Evolutionary conservation across 1,140 invertebrate genomes (phyloP).

Genomic region (Aphelenchoides besseyi): DNA sequence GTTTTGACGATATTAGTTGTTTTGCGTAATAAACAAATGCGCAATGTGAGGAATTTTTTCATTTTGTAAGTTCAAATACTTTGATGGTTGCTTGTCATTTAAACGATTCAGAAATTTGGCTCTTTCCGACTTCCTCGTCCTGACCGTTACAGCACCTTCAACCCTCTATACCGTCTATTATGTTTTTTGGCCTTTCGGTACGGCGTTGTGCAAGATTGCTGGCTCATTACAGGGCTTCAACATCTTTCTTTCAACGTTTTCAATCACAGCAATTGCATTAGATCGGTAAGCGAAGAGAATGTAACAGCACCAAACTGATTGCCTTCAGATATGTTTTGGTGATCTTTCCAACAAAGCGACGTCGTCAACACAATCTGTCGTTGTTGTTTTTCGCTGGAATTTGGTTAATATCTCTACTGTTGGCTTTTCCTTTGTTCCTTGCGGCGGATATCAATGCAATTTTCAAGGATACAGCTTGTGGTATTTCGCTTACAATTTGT

Average conservation of each 20-base stretch:
- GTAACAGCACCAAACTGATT: not conserved
- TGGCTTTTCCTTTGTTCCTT: constrained; percentile 55
- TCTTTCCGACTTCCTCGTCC: constrained; percentile 60
- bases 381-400: constrained; percentile 57
- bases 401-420: constrained; percentile 55
- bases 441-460: constrained; percentile 54
- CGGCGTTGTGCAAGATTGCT: constrained; percentile 57
- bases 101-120: no score
- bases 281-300: constrained; percentile 54
- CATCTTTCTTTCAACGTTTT: constrained; percentile 64
- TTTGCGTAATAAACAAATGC: constrained; percentile 55
- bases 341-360: constrained; percentile 60
- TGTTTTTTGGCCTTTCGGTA: constrained; percentile 62
- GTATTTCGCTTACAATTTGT: constrained; percentile 52
- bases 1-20: constrained; percentile 56
- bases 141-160: constrained; percentile 61
- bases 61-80: no score
- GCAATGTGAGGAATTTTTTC: constrained; percentile 61
- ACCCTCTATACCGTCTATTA: constrained; percentile 57
- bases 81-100: no score
- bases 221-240: constrained; percentile 62
- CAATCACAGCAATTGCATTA: constrained; percentile 64
- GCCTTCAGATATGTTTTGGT: constrained; percentile 58
- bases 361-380: constrained; percentile 58
- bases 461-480: constrained; percentile 52